These are phyloP conservation scores for Urechis unicinctus DNA, from an alignment of 2,888 invertebrate species.

Conservation along the genomic window DNA sequence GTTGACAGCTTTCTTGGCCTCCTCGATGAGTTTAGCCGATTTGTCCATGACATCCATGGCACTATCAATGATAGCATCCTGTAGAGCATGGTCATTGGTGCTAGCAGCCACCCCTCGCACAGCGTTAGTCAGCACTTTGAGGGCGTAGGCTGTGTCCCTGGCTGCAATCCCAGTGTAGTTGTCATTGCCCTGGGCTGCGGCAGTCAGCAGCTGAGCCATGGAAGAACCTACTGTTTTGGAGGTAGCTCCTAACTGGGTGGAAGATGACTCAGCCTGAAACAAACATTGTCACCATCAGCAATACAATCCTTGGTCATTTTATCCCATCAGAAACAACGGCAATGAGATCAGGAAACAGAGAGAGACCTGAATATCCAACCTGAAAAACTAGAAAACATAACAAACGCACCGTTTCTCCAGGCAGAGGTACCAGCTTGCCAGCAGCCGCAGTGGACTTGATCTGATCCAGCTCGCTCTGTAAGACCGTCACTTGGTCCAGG, in stretches of 20 bases:
- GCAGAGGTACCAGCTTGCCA: constrained; percentile 70
- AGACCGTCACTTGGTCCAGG: constrained; percentile 69
- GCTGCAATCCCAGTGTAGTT: constrained; percentile 76
- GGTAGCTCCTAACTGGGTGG: constrained; percentile 55
- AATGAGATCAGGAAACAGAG: too few relatives aligned
- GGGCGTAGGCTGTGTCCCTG: constrained; percentile 69
- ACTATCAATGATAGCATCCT: constrained; percentile 52
- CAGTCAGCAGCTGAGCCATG: constrained; percentile 78
- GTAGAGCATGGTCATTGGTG: constrained; percentile 52
- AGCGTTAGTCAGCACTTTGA: constrained; percentile 68
- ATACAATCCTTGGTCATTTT: background rate
- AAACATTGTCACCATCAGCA: background rate
- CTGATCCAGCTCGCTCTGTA: constrained; percentile 77
- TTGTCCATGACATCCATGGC: constrained; percentile 76
- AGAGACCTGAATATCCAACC: too few relatives aligned
- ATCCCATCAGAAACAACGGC: constrained; percentile 2
- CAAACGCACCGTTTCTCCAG: constrained; percentile 72
- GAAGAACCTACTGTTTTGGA: constrained; percentile 75
- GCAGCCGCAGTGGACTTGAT: constrained; percentile 69
- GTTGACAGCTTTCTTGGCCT: constrained; percentile 70
- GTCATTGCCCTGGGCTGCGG: constrained; percentile 72
- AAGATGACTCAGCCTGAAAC: constrained; percentile 6
- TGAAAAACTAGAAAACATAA: background rate
- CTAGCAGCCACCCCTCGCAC: constrained; percentile 62
- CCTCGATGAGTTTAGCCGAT: constrained; percentile 71